Percentiles rank a stretch among this genome's conserved stretches.
phyloP scores from a whole-genome alignment of 2,797 vertebrate genomes.

The Aythya fuligula region DNA sequence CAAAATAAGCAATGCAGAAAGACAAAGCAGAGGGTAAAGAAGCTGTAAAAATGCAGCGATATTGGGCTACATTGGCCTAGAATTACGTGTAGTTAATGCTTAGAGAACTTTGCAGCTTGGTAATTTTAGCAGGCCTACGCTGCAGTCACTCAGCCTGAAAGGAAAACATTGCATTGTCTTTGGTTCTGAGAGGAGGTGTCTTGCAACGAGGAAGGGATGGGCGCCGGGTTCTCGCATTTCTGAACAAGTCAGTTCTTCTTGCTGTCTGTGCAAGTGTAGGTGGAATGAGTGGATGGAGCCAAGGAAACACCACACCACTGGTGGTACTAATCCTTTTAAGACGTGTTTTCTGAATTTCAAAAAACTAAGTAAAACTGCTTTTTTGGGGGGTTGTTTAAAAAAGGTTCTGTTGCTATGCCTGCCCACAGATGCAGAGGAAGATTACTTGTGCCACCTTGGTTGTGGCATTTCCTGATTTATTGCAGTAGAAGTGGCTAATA shows the following conservation, averaged over 20 bases:
- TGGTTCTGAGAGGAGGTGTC: neutral
- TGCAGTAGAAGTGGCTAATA: neutral
- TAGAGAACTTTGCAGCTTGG: neutral
- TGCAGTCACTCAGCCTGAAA: neutral
- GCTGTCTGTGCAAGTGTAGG: neutral
- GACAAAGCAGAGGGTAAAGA: neutral
- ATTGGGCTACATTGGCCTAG: neutral
- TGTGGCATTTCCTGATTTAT: neutral
- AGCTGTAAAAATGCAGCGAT: neutral
- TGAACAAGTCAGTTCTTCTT: neutral
- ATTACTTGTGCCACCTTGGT: fast-evolving
- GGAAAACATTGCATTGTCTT: neutral
- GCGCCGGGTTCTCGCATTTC: neutral
- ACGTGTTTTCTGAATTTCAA: neutral
- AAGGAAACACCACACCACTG: neutral
- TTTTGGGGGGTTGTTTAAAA: neutral
- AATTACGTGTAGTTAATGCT: neutral
- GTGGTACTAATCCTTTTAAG: neutral
- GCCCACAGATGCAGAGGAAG: neutral
- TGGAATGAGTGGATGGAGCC: neutral
- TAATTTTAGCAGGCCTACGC: neutral
- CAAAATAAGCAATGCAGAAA: slow-evolving; percentile 12
- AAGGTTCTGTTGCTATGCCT: neutral
- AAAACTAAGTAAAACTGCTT: neutral
- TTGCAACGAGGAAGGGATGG: neutral